Conservation (phyloP, 2,797 vertebrate species). For the Petrocephalus sullivani region DNA sequence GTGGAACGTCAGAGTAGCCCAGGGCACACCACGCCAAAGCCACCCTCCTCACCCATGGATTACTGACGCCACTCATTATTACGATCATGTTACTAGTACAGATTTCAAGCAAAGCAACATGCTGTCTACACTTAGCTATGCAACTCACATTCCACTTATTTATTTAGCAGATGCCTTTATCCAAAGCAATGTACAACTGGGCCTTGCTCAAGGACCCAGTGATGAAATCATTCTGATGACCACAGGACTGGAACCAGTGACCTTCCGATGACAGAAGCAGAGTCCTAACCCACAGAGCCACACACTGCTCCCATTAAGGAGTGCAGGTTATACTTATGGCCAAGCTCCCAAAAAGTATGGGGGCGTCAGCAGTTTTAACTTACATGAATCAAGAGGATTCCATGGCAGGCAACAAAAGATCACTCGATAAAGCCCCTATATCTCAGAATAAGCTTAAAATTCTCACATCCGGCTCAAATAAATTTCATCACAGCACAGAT, state of each 20-base stretch:
- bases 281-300: not conserved
- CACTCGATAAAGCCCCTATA: not conserved
- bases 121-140: not conserved
- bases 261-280: not conserved
- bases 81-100: not conserved
- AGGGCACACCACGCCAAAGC: not conserved
- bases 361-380: not conserved
- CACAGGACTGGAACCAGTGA: not conserved
- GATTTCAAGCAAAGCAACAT: not conserved
- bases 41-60: not conserved
- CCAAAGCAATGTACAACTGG: not conserved
- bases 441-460: not conserved
- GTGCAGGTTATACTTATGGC: not conserved
- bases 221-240: not conserved
- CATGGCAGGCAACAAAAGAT: not conserved
- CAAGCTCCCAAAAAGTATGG: not conserved
- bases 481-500: not conserved
- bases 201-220: not conserved
- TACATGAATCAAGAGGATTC: not conserved
- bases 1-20: not conserved
- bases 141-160: not conserved
- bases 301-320: not conserved
- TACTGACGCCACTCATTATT: not conserved
- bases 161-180: not conserved
- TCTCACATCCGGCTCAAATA: not conserved